Evolutionary conservation across 2,888 invertebrate species (phyloP), one percentile per base, ranked within the genome.

Genomic region (Drosophila mettleri): DNA sequence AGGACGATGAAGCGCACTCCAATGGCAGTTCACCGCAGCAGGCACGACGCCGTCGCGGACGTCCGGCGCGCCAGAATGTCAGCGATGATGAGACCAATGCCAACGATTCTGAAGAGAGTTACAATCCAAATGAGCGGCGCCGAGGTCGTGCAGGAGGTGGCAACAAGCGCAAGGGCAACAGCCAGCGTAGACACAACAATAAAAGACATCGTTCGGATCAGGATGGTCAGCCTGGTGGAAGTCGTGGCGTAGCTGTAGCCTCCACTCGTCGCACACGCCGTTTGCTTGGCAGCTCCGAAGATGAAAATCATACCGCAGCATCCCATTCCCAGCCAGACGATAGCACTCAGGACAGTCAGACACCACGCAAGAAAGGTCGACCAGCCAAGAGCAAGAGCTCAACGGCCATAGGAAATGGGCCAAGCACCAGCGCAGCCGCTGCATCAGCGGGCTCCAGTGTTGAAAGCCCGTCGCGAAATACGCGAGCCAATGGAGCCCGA

Each of bases 41-140:
- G 33, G 20, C 67, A 1, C 70, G 70, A 39, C 67, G 75, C 6
- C 81, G 82, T 22, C 68, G 85, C 3, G 83, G 74, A 9, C 77
- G 74, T 9, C 52, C 78, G 24, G 60, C 66, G n/a, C 72, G 68
- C 34, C 76, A 75, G 41, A 76, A 70, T 20, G 64, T 64, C 14
- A 64, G 67, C 36, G 92, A 91, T 57, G 89, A 80, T 34, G 92
- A 92, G 7, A 92, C 92, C 63, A 93, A 94, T 83, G 94, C 93
- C 0, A 94, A 93, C 67, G 94, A 94, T 79, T 94, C 94, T 0
- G 94, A 94, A 69, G 94, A 94, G 16, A 93, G 93, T 78, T 94
- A 94, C 73, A 93, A 93, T 59, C 94, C 94, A 9, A 92, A 92
- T 49, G 90, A 89, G 20, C 81, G 86, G 31, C 87, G 83, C 54